These are phyloP conservation scores for Oreochromis niloticus DNA, from an alignment of 2,113 vertebrate genomes.

Conservation along the genomic window DNA sequence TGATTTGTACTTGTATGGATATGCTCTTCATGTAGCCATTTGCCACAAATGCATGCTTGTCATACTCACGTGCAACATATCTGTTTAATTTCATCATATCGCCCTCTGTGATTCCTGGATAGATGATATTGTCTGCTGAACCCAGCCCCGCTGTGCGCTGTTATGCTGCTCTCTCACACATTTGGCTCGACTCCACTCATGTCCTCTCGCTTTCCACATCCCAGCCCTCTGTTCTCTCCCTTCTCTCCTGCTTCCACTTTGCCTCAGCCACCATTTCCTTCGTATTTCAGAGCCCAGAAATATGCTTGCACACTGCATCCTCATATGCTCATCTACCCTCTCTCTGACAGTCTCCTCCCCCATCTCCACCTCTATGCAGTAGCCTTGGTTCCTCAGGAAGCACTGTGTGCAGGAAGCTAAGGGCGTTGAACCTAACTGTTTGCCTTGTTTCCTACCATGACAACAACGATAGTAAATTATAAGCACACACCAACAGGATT, in stretches of 20 bases:
- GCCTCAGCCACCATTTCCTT: neutral
- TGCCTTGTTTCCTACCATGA: constrained; percentile 39
- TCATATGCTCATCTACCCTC: neutral
- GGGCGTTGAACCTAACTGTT: constrained; percentile 57
- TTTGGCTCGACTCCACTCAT: neutral
- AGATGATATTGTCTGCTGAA: constrained; percentile 22
- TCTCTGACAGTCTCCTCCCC: constrained; percentile 21
- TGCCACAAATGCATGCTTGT: neutral
- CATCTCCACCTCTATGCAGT: constrained; percentile 45
- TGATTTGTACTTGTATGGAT: neutral
- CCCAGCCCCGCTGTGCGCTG: neutral
- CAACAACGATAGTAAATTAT: constrained; percentile 17
- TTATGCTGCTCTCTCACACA: constrained; percentile 42
- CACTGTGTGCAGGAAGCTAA: constrained; percentile 50
- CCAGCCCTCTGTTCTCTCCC: neutral
- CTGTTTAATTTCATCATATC: neutral
- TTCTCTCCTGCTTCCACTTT: neutral
- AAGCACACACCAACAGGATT: neutral
- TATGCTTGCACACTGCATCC: constrained; percentile 1
- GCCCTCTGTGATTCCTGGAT: constrained; percentile 4
- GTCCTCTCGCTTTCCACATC: neutral
- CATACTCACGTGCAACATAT: neutral
- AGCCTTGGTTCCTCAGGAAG: constrained; percentile 58
- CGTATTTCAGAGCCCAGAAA: neutral
- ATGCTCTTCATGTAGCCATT: neutral